Evolutionary conservation across 2,113 vertebrate species (phyloP), one percentile per base, ranked within the genome.

Genomic region (Pygoscelis adeliae): DNA sequence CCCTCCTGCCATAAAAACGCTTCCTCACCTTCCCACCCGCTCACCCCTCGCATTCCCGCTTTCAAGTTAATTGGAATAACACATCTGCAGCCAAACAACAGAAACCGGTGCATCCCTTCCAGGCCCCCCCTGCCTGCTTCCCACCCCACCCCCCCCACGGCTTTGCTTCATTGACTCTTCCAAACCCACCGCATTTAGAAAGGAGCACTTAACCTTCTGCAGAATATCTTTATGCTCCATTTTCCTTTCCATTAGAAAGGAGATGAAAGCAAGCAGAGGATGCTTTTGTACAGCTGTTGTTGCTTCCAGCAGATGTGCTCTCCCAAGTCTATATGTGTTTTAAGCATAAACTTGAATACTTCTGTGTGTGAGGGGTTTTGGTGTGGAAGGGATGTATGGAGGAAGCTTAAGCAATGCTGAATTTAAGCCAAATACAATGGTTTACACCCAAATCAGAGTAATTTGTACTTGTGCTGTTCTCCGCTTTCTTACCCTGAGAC

Each of bases 191-290:
- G 1, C 95, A 85, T 94, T 95, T 90, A 92, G 89, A 92, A 23
- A 32, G 72, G 83, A 97, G 95, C 97, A 98, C 98, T 98, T 98
- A 98, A 98, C 98, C 98, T 98, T 97, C 98, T 88, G 23, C 17
- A 11, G 96, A 95, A 93, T 97, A 86, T 95, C 97, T 97, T 98
- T 97, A 97, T 97, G 98, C 97, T 98, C 97, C 98, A 97, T 98
- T 98, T 98, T 98, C 97, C 93, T 95, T 97, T 98, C 97, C 94
- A 90, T 97, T 92, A 96, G 69, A 96, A 98, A 96, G 96, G 86
- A 97, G 97, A 96, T 92, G 97, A 96, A 97, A 97, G 96, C 92
- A 94, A 97, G 94, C n/a, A 93, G 84, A 94, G 95, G 95, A 94
- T 89, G 90, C 95, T 91, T 97, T 92, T 79, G 82, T 90, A 89